Percentiles rank a stretch among this genome's conserved stretches.
These are phyloP conservation scores for Calephelis nemesis DNA, from an alignment of 1,140 invertebrate genomes.

Conservation along the genomic window DNA sequence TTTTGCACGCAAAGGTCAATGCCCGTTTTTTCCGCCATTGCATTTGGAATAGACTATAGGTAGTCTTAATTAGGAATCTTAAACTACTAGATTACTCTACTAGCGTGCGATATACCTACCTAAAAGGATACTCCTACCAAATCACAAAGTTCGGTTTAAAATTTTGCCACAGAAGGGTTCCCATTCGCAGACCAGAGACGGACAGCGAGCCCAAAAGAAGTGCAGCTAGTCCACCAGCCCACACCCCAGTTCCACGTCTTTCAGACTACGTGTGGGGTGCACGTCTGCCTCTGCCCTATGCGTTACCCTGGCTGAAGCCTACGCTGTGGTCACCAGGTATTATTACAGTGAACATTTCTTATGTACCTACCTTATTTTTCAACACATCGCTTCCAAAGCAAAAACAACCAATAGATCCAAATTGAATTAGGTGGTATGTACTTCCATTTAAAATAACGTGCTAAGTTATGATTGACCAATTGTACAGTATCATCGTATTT, in stretches of 20 bases:
- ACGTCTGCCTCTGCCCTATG: constrained; percentile 60
- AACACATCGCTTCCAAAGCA: too few relatives aligned
- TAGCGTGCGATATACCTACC: neutral
- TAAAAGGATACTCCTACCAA: constrained; percentile 22
- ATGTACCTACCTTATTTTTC: too few relatives aligned
- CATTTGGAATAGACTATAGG: too few relatives aligned
- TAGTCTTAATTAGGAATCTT: too few relatives aligned
- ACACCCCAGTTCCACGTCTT: constrained; percentile 60
- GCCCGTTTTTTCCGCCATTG: too few relatives aligned
- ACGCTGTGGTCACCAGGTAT: constrained; percentile 67
- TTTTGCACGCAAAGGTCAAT: too few relatives aligned
- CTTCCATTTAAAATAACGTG: too few relatives aligned
- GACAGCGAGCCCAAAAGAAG: constrained; percentile 52
- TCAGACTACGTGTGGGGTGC: constrained; percentile 73
- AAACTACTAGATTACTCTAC: neutral
- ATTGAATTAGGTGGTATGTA: too few relatives aligned
- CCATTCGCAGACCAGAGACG: constrained; percentile 63
- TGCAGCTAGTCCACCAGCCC: constrained; percentile 58
- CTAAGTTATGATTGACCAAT: too few relatives aligned
- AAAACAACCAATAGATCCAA: too few relatives aligned
- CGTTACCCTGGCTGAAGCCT: constrained; percentile 68
- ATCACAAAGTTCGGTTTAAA: constrained; percentile 63
- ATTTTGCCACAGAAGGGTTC: constrained; percentile 71
- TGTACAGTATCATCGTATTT: too few relatives aligned
- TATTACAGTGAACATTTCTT: neutral